Evolutionary conservation across 2,888 invertebrate genomes (phyloP).

Genomic region (Coleophora deauratella): DNA sequence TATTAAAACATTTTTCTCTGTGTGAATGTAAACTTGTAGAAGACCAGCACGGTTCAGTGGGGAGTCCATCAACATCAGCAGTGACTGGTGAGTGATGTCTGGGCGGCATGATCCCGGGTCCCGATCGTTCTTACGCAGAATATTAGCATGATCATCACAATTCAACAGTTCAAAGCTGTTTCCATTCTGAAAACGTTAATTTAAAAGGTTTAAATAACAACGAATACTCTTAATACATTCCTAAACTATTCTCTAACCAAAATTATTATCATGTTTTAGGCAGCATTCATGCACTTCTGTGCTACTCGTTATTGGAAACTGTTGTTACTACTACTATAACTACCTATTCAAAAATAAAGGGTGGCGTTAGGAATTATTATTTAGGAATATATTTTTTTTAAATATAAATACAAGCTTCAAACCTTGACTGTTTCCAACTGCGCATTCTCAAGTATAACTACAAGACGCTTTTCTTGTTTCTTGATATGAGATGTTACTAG

Average conservation of each 20-base stretch:
- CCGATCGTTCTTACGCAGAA: constrained; percentile 88
- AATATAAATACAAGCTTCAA: too few species aligned
- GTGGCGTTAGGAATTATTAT: too few species aligned
- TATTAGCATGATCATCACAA: constrained; percentile 92
- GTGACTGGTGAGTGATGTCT: constrained; percentile 97
- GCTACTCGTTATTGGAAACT: too few species aligned
- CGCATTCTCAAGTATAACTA: constrained; percentile 94
- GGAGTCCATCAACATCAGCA: constrained; percentile 98
- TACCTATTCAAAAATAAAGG: too few species aligned
- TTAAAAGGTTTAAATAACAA: too few species aligned
- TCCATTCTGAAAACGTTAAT: constrained; percentile 78
- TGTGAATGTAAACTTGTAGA: constrained; percentile 95
- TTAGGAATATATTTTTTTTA: too few species aligned
- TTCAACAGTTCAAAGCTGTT: constrained; percentile 92
- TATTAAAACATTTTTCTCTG: constrained; percentile 93
- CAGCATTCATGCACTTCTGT: too few species aligned
- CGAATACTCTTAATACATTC: too few species aligned
- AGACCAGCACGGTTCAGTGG: constrained; percentile 96
- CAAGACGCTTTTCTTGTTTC: constrained; percentile 91
- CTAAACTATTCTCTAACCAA: too few species aligned
- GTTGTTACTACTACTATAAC: too few species aligned
- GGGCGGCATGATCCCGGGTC: constrained; percentile 94
- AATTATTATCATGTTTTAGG: too few species aligned
- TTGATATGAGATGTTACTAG: constrained; percentile 84
- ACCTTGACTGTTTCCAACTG: constrained; percentile 98